Base-by-base conservation (phyloP, 2,888 invertebrate genomes). In the Metalampra italica region DNA sequence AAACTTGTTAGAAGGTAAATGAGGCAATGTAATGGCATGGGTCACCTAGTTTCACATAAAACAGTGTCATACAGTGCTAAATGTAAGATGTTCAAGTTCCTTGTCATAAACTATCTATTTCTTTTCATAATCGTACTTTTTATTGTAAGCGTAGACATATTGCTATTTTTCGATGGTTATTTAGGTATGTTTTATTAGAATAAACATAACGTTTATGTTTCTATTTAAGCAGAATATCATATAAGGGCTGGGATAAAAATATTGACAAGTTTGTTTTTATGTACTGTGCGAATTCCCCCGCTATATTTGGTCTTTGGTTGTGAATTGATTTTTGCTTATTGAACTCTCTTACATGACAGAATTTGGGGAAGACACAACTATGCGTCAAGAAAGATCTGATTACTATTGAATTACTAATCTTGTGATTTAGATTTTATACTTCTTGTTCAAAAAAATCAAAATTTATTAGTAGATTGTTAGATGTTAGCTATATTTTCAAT, bases 371-470 rank as follows among this genome's bases (percentile, higher is more conserved):
- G 59, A 65, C 70, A 64, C 64, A 66, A 71, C 74, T 72, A 70
- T 64, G 56, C 68, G 72, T 76, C 71, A 73, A 22, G 22, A 22
- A 22, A 80, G 76, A 82, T 85, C 85, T 82, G 84, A 81, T 70
- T 72, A 79, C 73, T 79, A 77, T 76, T 84, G 76, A 76, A 73
- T 74, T 74, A 73, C 76, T 74, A 75, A 81, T 86, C 87, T 86
- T 89, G 89, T 88, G 86, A 88, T 89, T 86, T 88, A 88, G 89
- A 88, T 89, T 89, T 89, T 88, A 88, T 89, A 88, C 88, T 88
- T 88, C 86, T 87, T 87, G 87, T 88, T 88, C 87, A 82, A 84
- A 89, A 87, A 82, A 86, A 87, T 87, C 82, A 85, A 88, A 84
- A 84, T 78, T 78, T 85, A 87, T 83, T 78, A 79, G 85, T 88